Evolutionary conservation across 2,113 vertebrate genomes (phyloP).

Genomic region (Sphaerodactylus townsendi): DNA sequence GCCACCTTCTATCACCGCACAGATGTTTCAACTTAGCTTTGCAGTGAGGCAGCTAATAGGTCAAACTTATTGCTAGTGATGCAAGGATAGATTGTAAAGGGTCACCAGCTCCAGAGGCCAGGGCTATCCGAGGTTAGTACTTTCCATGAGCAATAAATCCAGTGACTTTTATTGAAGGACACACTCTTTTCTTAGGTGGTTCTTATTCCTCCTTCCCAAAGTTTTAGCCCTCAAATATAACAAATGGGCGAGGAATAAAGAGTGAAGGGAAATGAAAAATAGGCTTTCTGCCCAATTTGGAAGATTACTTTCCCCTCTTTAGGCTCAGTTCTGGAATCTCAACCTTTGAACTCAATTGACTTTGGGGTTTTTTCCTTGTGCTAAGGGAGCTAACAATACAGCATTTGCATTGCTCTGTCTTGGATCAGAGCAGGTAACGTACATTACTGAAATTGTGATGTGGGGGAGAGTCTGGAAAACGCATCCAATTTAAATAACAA

Average conservation of each 20-base stretch:
- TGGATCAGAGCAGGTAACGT: slow-evolving; percentile 50
- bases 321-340: slow-evolving; percentile 31
- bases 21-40: slow-evolving; percentile 42
- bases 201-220: not conserved
- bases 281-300: slow-evolving; percentile 22
- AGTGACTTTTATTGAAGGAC: slow-evolving; percentile 16
- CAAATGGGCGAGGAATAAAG: slow-evolving; percentile 31
- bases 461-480: slow-evolving; percentile 50
- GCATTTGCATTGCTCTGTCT: slow-evolving; percentile 21
- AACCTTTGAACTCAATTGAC: fast-evolving
- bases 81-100: slow-evolving; percentile 37
- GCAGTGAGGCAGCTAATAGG: slow-evolving; percentile 32
- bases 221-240: slow-evolving; percentile 27
- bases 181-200: not conserved
- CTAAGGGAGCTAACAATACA: slow-evolving; percentile 21
- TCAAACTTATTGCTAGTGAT: slow-evolving; percentile 49
- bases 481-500: slow-evolving; percentile 57
- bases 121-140: slow-evolving; percentile 9
- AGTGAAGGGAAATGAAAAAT: slow-evolving; percentile 34
- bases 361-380: slow-evolving; percentile 2
- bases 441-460: slow-evolving; percentile 42
- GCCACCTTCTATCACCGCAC: slow-evolving; percentile 14
- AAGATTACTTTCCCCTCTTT: not conserved
- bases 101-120: slow-evolving; percentile 22
- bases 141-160: slow-evolving; percentile 18